phyloP scores from a whole-genome alignment of 2,888 invertebrate genomes.

The Ectropis crepuscularia region DNA sequence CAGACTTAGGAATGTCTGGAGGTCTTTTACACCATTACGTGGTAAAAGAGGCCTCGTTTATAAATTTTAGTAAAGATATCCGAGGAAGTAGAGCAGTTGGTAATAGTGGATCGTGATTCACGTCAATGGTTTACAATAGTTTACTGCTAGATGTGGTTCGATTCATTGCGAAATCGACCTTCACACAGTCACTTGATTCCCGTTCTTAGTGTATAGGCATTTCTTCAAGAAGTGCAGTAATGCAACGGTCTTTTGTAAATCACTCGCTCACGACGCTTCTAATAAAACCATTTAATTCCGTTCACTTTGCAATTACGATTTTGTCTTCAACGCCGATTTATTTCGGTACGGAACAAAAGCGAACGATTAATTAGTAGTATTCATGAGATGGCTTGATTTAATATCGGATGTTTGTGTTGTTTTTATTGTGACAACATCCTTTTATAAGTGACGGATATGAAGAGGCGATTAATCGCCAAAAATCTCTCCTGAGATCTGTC shows the following conservation, averaged over 20 bases:
- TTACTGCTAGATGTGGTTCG: conserved; percentile 64
- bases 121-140: conserved; percentile 65
- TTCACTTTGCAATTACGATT: conserved; percentile 22
- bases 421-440: too few relatives aligned
- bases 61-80: conserved; percentile 42
- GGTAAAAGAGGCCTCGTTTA: conserved; percentile 33
- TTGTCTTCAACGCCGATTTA: conserved; percentile 13
- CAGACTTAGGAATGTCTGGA: conserved; percentile 37
- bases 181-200: conserved; percentile 56
- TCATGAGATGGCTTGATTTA: too few relatives aligned
- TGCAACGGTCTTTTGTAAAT: conserved; percentile 24
- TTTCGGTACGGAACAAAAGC: neutral
- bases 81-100: conserved; percentile 57
- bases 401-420: too few relatives aligned
- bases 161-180: conserved; percentile 69
- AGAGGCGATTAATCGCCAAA: too few relatives aligned
- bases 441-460: too few relatives aligned
- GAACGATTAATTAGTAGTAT: conserved; percentile 4
- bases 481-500: neutral
- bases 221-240: conserved; percentile 44
- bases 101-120: conserved; percentile 60
- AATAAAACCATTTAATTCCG: conserved; percentile 17
- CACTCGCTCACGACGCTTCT: conserved; percentile 19
- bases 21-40: conserved; percentile 39
- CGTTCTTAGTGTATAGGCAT: conserved; percentile 55